Evolutionary conservation across 2,113 vertebrate genomes (phyloP).

Genomic region (Heterotilapia buettikoferi): DNA sequence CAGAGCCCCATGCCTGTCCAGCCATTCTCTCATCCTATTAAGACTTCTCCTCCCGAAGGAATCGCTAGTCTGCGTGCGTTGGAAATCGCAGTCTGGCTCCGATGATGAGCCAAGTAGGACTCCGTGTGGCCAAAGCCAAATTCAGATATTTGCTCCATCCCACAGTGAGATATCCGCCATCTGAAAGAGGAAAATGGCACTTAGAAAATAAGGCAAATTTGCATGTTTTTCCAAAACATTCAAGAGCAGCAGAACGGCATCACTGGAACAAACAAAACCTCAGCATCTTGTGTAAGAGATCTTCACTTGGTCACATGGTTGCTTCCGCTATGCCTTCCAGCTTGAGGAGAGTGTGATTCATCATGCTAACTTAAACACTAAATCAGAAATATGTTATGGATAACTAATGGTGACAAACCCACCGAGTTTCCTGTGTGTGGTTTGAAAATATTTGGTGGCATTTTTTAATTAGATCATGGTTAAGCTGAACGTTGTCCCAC

Average conservation of each 20-base stretch:
- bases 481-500: background rate
- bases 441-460: background rate
- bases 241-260: background rate
- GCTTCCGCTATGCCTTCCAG: background rate
- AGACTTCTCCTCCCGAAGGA: background rate
- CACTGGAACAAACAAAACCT: background rate
- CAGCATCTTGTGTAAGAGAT: background rate
- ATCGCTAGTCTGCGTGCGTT: background rate
- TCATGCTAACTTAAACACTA: background rate
- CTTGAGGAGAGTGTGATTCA: background rate
- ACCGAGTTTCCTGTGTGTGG: background rate
- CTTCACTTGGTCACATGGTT: background rate
- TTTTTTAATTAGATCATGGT: accelerated
- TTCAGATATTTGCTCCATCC: background rate
- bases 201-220: background rate
- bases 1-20: conserved; percentile 10
- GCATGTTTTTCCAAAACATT: background rate
- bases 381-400: background rate
- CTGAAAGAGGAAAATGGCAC: background rate
- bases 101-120: conserved; percentile 1
- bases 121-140: background rate
- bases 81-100: conserved; percentile 6
- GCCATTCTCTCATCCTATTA: conserved; percentile 14
- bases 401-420: background rate
- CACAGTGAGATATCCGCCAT: background rate